Percentiles rank a stretch among this genome's conserved stretches.
Evolutionary conservation across 2,888 invertebrate genomes (phyloP).

Genomic region (Eupithecia vulgata): DNA sequence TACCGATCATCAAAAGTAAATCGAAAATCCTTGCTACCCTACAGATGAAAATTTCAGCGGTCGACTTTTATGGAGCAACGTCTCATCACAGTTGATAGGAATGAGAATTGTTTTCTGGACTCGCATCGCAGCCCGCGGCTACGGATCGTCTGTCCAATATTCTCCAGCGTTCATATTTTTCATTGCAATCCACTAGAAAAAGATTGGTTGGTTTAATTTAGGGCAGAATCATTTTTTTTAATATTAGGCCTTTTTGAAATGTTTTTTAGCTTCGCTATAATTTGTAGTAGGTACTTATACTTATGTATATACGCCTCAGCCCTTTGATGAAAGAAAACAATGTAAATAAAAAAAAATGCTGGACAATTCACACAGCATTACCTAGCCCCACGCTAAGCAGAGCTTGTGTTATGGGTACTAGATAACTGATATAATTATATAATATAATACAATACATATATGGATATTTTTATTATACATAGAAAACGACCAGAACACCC

Average conservation of each 20-base stretch:
- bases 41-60: constrained; percentile 47
- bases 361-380: no score
- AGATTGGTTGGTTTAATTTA: constrained; percentile 26
- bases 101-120: constrained; percentile 46
- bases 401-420: no score
- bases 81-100: constrained; percentile 42
- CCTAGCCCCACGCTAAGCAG: no score
- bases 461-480: no score
- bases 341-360: no score
- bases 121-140: constrained; percentile 36
- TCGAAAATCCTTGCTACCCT: constrained; percentile 43
- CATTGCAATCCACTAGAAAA: constrained; percentile 32
- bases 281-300: not conserved
- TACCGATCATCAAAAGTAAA: constrained; percentile 37
- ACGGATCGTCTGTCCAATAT: constrained; percentile 38
- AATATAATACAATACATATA: no score
- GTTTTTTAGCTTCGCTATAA: not conserved
- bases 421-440: no score
- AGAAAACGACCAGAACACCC: no score
- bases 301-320: no score
- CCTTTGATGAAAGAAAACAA: no score
- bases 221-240: not conserved
- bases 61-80: constrained; percentile 51
- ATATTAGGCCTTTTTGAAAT: not conserved
- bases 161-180: constrained; percentile 36